phyloP scores from a whole-genome alignment of 2,113 vertebrate genomes.

The Tonatia bakeri region DNA sequence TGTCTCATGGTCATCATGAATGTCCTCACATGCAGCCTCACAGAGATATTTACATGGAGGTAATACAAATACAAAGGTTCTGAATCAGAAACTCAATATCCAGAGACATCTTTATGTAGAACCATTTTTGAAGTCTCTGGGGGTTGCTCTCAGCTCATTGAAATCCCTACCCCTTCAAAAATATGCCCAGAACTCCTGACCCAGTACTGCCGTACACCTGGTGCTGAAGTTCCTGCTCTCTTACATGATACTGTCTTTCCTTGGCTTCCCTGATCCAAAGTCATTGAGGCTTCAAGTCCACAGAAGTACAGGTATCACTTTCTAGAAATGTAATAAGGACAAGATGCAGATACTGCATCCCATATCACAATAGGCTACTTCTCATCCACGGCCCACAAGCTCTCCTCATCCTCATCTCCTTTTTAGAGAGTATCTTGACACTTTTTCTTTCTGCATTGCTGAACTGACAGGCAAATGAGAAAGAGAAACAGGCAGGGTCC shows the following conservation, averaged over 20 bases:
- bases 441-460: background rate
- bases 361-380: background rate
- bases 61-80: background rate
- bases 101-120: background rate
- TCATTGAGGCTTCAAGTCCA: background rate
- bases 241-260: background rate
- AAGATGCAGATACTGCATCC: background rate
- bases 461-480: background rate
- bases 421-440: background rate
- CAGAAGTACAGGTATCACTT: background rate
- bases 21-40: background rate
- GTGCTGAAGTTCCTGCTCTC: background rate
- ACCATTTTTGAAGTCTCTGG: background rate
- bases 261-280: background rate
- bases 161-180: background rate
- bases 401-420: background rate
- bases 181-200: background rate
- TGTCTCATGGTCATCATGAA: background rate
- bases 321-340: background rate
- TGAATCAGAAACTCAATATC: background rate
- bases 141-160: background rate
- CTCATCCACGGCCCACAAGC: background rate
- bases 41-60: background rate
- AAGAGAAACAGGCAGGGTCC: conserved; percentile 21
- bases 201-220: background rate